Evolutionary conservation across 2,113 vertebrate species (phyloP), one percentile per base, ranked within the genome.

Genomic region (Myotis lucifugus): DNA sequence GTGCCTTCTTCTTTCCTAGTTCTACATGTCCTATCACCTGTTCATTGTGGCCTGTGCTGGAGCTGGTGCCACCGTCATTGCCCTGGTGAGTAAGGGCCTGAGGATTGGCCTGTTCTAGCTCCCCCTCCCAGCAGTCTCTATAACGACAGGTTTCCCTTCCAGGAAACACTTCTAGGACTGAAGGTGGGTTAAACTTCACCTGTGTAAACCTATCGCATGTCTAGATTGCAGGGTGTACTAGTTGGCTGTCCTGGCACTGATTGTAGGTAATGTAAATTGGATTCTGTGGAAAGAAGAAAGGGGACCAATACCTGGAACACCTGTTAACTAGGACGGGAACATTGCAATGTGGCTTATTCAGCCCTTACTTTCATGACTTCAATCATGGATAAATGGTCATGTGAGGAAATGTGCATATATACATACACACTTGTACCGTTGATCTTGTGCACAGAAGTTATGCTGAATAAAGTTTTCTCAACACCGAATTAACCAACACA

Each of bases 11-110:
- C 96, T 85, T 40, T 97, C 95, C 92, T 98, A 99, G 99, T 99
- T 99, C 98, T 99, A 99, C 98, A 99, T 99, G 98, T 99, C 99
- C 64, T 99, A 99, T 73, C 99, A 99, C 98, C 99, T 99, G 98
- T 99, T 99, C 98, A 99, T 99, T 91, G 99, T 99, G 97, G 99
- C 99, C 73, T 99, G 99, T 93, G 99, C 99, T 5, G 99, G 99
- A 97, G 99, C 99, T 79, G 99, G 99, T 92, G 99, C 99, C 95
- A 99, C 99, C 10, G 99, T 99, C 96, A 99, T 99, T 96, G 99
- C 99, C 97, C 97, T 99, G 99, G 99, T 99, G 98, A 99, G 99
- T 98, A 97, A 76, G 25, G 42, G 27, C 87, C 96, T 94, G 21
- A 72, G 21, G 90, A 76, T 23, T 52, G 66, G 66, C 76, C 50